phyloP scores from a whole-genome alignment of 2,888 invertebrate species.

The Sipha maydis region DNA sequence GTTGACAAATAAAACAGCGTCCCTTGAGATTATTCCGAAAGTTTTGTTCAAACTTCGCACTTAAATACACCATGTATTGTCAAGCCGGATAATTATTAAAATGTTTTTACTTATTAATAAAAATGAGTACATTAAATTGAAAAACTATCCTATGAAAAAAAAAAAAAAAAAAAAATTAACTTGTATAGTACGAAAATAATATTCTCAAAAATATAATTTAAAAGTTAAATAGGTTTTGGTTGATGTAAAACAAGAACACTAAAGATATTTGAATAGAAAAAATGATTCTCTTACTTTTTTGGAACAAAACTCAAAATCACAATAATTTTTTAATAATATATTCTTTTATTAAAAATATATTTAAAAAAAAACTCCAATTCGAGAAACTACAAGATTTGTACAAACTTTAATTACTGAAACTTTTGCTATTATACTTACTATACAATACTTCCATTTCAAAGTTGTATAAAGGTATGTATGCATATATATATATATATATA shows the following conservation, averaged over 20 bases:
- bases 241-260: not conserved
- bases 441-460: not conserved
- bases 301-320: not conserved
- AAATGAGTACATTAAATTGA: not conserved
- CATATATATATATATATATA: not conserved
- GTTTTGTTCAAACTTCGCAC: not conserved
- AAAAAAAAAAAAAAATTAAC: not conserved
- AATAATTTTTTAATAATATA: not conserved
- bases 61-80: not conserved
- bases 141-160: not conserved
- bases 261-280: not conserved
- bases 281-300: not conserved
- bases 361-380: not conserved
- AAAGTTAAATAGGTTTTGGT: not conserved
- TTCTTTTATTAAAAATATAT: not conserved
- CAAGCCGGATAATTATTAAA: not conserved
- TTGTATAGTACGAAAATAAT: not conserved
- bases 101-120: not conserved
- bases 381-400: not conserved
- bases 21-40: not conserved
- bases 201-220: not conserved
- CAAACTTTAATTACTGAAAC: slow-evolving; percentile 32
- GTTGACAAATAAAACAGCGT: not conserved
- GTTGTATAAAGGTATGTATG: not conserved
- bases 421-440: not conserved